Evolutionary conservation across 2,888 invertebrate genomes (phyloP), one percentile per base, ranked within the genome.

Genomic region (Linyphia triangularis): DNA sequence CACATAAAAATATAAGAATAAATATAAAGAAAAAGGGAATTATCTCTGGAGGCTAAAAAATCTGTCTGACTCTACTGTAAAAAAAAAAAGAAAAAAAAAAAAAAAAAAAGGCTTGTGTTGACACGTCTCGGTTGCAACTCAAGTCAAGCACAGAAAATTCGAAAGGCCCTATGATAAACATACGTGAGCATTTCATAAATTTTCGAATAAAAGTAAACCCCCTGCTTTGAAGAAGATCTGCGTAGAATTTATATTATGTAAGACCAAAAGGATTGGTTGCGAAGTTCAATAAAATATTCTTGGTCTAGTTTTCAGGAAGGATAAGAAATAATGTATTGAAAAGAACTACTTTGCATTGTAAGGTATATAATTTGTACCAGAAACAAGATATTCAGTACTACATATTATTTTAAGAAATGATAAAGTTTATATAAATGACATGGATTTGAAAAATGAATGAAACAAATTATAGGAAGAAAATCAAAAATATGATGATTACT

Each of bases 21-120:
- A 57, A 73, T 57, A 73, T 73, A 73, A 73, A 59, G 73, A 73
- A 73, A 73, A 57, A 57, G 19, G 28, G 16, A 30, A 73, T 28
- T 28, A 22, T 59, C 33, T 28, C 57, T 30, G 16, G 33, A 19
- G 30, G 73, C 13, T 57, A 57, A 73, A 73, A 28, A 28, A n/a
- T 51, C 26, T 26, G 43, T 4, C 26, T 26, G 16, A 19, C 57
- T 19, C 13, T 19, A 22, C 10, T 13, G 40, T 63, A 40, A 77
- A 77, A 77, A 72, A 1, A 10, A 19, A n/a, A 24, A 51, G 16
- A n/a, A n/a, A n/a, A n/a, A n/a, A n/a, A n/a, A n/a, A n/a, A n/a
- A n/a, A n/a, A n/a, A n/a, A n/a, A n/a, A 51, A 51, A 16, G 1
- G 13, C 51, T 16, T 51, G 61, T 63, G 37, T 77, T 77, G 61